A percentile compares a stretch with the other conserved stretches of the same genome.
Evolutionary conservation across 2,797 vertebrate species (phyloP).

Genomic region (Strix occidentalis): DNA sequence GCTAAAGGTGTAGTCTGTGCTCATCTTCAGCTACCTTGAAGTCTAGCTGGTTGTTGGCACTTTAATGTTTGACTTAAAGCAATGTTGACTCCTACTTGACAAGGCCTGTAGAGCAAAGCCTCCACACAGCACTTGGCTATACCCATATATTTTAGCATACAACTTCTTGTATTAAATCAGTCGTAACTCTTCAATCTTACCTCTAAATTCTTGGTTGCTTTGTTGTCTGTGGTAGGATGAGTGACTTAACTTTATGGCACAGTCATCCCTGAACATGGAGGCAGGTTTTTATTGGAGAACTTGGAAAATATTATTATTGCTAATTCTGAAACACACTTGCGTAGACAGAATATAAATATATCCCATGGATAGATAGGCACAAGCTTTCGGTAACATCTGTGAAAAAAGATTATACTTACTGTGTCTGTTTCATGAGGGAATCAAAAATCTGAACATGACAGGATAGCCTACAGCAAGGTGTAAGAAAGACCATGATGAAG

Average conservation of each 20-base stretch:
- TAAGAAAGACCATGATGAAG: background rate
- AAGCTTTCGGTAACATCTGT: background rate
- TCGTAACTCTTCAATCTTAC: background rate
- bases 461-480: background rate
- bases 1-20: background rate
- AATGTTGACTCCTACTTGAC: background rate
- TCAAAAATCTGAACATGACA: constrained; percentile 16
- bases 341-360: background rate
- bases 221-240: background rate
- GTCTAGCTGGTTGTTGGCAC: background rate
- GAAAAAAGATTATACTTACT: background rate
- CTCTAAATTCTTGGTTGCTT: background rate
- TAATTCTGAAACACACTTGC: background rate
- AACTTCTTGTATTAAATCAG: background rate
- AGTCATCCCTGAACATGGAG: background rate
- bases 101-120: background rate
- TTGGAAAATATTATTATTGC: background rate
- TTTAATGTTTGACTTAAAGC: background rate
- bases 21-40: background rate
- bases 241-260: background rate
- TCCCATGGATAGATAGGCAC: background rate
- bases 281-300: background rate
- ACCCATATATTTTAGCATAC: background rate
- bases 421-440: background rate
- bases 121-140: background rate